These are phyloP conservation scores for Pristionchus fissidentatus DNA, from an alignment of 2,888 invertebrate genomes.

Conservation along the genomic window DNA sequence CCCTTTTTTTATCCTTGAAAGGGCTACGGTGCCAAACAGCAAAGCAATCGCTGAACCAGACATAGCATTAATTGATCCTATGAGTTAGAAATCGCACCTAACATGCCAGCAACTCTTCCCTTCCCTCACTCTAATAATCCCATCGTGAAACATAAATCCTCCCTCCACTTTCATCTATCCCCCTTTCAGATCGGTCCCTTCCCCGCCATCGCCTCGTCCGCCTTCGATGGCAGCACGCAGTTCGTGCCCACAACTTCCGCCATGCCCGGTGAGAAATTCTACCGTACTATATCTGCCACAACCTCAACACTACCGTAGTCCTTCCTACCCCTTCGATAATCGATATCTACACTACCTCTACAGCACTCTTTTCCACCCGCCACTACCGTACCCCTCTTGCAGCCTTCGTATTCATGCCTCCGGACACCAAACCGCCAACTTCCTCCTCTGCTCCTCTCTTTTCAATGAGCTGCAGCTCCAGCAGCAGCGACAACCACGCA, in stretches of 20 bases:
- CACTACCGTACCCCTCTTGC: no score
- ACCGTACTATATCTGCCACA: no score
- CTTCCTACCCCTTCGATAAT: neutral
- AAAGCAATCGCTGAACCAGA: no score
- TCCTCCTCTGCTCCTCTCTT: neutral
- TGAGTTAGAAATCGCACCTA: no score
- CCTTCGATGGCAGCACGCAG: neutral
- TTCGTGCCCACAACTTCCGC: constrained; percentile 16
- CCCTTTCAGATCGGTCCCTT: neutral
- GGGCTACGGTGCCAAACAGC: no score
- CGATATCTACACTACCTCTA: neutral
- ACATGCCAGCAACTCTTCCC: no score
- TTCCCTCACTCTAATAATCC: neutral
- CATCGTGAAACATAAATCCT: neutral
- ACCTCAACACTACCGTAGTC: neutral
- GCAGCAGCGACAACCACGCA: neutral
- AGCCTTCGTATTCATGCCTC: constrained; percentile 42
- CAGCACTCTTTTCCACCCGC: no score
- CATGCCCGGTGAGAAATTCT: neutral
- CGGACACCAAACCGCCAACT: neutral
- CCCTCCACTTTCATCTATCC: no score
- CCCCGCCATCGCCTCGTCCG: neutral
- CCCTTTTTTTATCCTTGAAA: no score
- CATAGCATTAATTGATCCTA: no score
- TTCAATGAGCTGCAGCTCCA: neutral